Evolutionary conservation across 2,797 vertebrate species (phyloP), one percentile per base, ranked within the genome.

Genomic region (Melopsittacus undulatus): DNA sequence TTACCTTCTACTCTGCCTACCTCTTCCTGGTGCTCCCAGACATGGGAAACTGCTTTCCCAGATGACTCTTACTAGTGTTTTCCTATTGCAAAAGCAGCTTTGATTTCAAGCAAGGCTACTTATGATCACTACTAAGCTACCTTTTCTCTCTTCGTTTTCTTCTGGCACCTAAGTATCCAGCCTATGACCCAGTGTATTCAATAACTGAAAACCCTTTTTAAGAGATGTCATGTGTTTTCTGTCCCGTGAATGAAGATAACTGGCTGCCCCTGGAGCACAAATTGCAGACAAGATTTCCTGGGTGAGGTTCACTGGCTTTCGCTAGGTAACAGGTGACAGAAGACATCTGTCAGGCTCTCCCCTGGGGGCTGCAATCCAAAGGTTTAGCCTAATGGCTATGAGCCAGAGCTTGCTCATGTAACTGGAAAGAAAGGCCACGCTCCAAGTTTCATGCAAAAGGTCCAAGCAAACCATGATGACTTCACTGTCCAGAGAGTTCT

Each of bases 231-330:
- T 21, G 19, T 3, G 2, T 69, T 78, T 92, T 78, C 57, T 21
- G 17, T 42, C 62, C 77, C 24, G 2, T 16, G n/a, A 67, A 67
- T 16, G 46, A 87, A 89, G 79, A 56, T 11, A 87, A 68, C 49
- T 12, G 43, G 11, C n/a, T 69, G 27, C 30, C 77, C 46, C 63
- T 89, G 0, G 0, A 76, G 74, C 70, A 93, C 34, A 78, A 72
- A 88, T 57, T 42, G 67, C 62, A 75, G 63, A 57, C 16, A 20
- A 79, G 56, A 69, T 84, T 87, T 95, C 38, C 84, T 66, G 82
- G 63, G 87, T 89, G 70, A 90, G 38, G 81, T 64, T 72, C 7
- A 5, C 52, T 45, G 93, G 36, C 38, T 84, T 68, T 72, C 32
- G 9, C 0, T 16, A 56, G 56, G 52, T 67, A 52, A 68, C 3